Percentiles rank a stretch among this genome's conserved stretches.
Conservation (phyloP, 2,797 vertebrate genomes). For the Jordanella pulchra region DNA sequence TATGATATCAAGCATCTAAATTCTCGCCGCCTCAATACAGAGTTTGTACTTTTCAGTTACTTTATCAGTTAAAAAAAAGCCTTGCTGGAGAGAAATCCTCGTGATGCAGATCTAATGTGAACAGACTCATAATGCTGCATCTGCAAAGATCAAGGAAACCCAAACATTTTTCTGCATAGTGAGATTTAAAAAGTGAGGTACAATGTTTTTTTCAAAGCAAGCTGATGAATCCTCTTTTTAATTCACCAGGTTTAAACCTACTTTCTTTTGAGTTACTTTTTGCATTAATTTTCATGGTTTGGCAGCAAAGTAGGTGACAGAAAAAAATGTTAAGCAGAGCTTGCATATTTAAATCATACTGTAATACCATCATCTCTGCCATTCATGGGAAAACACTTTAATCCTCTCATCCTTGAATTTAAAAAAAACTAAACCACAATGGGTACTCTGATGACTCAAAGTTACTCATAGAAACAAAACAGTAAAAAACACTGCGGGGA, state of each 20-base stretch:
- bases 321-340: slow-evolving; percentile 7
- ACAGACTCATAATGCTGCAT: not conserved
- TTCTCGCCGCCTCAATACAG: slow-evolving; percentile 13
- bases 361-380: slow-evolving; percentile 24
- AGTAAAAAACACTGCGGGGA: slow-evolving; percentile 14
- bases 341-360: not conserved
- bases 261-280: not conserved
- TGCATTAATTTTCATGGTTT: not conserved
- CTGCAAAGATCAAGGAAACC: not conserved
- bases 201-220: not conserved
- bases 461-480: not conserved
- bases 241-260: not conserved
- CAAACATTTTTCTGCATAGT: not conserved
- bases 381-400: slow-evolving; percentile 14
- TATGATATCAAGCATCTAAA: slow-evolving; percentile 47
- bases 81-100: not conserved
- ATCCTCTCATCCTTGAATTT: slow-evolving; percentile 12
- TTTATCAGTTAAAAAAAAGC: slow-evolving; percentile 6
- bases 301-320: not conserved
- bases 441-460: slow-evolving; percentile 6
- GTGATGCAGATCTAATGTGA: not conserved
- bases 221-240: not conserved
- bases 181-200: not conserved
- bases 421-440: not conserved
- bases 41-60: slow-evolving; percentile 32